Conservation (phyloP, 2,113 vertebrate genomes). For the Thryonomys swinderianus region DNA sequence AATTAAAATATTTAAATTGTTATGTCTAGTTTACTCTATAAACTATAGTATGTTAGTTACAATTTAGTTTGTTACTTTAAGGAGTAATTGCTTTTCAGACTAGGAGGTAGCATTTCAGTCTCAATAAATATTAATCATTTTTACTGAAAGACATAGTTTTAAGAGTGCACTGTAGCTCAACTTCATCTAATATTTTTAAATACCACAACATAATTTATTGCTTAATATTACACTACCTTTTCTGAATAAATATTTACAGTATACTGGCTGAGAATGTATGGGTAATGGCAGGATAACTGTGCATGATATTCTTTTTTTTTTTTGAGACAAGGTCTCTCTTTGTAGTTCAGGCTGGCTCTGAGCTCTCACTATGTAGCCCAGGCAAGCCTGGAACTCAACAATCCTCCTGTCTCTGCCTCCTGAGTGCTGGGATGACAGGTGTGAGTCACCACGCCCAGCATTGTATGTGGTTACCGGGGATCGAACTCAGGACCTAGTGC, state of each 20-base stretch:
- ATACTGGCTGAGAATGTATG: not conserved
- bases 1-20: slow-evolving; percentile 3
- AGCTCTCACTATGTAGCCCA: no score
- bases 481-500: no score
- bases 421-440: no score
- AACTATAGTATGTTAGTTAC: not conserved
- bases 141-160: slow-evolving; percentile 16
- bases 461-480: no score
- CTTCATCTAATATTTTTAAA: slow-evolving; percentile 40
- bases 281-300: no score
- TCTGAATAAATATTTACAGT: slow-evolving; percentile 10
- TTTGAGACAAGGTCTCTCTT: no score
- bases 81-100: slow-evolving; percentile 9
- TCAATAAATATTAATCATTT: slow-evolving; percentile 51
- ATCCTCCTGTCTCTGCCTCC: no score
- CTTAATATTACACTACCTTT: slow-evolving; percentile 26
- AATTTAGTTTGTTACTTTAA: not conserved
- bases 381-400: no score
- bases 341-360: no score
- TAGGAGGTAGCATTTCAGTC: not conserved
- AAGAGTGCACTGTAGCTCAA: not conserved
- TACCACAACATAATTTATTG: slow-evolving; percentile 7
- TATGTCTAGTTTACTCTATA: slow-evolving; percentile 14
- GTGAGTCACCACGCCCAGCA: no score
- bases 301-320: no score